Base-by-base conservation (phyloP, 2,888 invertebrate species). In the Acrobasis repandana region DNA sequence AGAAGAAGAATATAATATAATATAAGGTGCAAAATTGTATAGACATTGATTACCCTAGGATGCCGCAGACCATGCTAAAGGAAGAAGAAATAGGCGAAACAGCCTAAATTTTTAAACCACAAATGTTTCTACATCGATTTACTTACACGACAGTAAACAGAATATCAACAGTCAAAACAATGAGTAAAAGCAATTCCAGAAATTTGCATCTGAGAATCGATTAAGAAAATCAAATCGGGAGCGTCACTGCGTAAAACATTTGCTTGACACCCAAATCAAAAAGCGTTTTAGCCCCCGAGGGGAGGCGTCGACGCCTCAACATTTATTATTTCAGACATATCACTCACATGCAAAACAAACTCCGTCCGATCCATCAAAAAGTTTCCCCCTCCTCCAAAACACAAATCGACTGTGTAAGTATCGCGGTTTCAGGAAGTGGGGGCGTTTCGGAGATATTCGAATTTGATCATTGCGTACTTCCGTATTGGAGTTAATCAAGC, bases 291-390 rank as follows among this genome's bases (percentile, higher is more conserved):
- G 86, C 86, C 80, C 88, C 86, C 90, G 77, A 80, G 80, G 86
- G 86, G 87, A 85, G 83, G 85, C 87, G 87, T 85, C 90, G 90
- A 88, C 90, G 91, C 92, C 90, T 90, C 90, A 91, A 90, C 91
- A 91, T 92, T 92, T 92, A 92, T 92, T 92, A 92, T 91, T 92
- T 90, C 90, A 92, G 91, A 92, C 91, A 90, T 92, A 92, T 92
- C 92, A 91, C 92, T 91, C 91, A 88, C 91, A 92, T 92, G 92
- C 92, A 92, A 92, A 92, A 90, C 91, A 92, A 91, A 92, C 91
- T 91, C 88, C 78, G 88, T 89, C 90, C 89, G 90, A 92, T 91
- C 92, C 90, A 92, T 92, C 91, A 92, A 87, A 90, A 91, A 91
- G 90, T 91, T 91, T 87, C 79, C 74, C 78, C 74, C 74, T 65